A percentile compares a stretch with the other conserved stretches of the same genome.
Conservation (phyloP, 2,888 invertebrate species). For the Erebia aethiops region DNA sequence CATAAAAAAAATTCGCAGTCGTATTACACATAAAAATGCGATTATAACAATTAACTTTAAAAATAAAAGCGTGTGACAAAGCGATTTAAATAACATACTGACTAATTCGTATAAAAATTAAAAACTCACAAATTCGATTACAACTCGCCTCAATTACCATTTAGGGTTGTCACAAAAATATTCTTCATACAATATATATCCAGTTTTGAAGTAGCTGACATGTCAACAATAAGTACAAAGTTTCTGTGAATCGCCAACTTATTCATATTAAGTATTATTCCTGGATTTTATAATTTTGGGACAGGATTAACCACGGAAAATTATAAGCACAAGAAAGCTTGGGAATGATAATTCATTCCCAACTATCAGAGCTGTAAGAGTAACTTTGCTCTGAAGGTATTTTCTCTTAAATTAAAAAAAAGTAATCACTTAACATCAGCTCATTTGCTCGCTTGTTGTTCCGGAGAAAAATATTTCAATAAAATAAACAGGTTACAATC, state of each 20-base stretch:
- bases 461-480: neutral
- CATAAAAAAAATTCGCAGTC: neutral
- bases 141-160: neutral
- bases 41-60: no score
- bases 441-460: no score
- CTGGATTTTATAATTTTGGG: no score
- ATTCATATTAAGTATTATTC: no score
- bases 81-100: neutral
- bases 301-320: no score
- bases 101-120: conserved; percentile 19
- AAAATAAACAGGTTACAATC: neutral
- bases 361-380: no score
- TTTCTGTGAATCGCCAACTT: no score
- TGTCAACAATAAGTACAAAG: no score
- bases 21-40: neutral
- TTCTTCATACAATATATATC: neutral
- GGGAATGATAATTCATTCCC: no score
- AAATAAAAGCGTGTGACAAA: conserved; percentile 1
- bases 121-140: conserved; percentile 14
- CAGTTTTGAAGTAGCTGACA: neutral
- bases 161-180: conserved; percentile 5
- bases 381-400: no score
- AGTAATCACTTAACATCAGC: no score
- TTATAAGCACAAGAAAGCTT: no score
- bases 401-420: neutral